A percentile compares a stretch with the other conserved stretches of the same genome.
Conservation (phyloP, 2,113 vertebrate genomes). For the Lamprologus lemairii region DNA sequence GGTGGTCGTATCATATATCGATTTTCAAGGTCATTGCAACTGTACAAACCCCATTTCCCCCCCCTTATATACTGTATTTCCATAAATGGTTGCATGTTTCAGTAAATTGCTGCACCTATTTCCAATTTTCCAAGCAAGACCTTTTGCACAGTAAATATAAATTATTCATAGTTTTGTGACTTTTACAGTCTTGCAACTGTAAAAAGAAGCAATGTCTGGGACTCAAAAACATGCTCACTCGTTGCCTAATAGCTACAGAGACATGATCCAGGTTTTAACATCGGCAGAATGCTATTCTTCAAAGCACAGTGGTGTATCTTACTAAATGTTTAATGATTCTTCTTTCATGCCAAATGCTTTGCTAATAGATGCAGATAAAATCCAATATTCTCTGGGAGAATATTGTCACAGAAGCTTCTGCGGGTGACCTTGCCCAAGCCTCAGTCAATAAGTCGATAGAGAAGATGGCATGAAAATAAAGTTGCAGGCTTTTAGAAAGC, state of each 20-base stretch:
- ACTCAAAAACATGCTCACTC: neutral
- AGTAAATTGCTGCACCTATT: neutral
- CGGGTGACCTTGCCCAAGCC: conserved; percentile 26
- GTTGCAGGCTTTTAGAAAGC: conserved; percentile 14
- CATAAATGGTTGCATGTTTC: neutral
- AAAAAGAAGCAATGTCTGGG: neutral
- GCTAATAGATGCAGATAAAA: conserved; percentile 39
- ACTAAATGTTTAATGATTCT: conserved; percentile 17
- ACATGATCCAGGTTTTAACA: neutral
- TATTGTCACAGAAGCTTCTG: conserved; percentile 38
- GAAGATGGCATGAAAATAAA: conserved; percentile 19
- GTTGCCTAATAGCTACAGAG: neutral
- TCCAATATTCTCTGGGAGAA: conserved; percentile 45
- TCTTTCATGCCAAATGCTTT: conserved; percentile 38
- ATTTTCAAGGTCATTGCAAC: neutral
- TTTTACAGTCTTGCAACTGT: neutral
- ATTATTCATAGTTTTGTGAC: neutral
- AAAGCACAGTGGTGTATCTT: conserved; percentile 17
- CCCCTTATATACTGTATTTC: neutral
- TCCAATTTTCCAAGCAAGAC: neutral
- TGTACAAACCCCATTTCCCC: neutral
- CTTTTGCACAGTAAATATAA: neutral
- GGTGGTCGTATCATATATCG: neutral
- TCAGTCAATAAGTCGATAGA: conserved; percentile 38
- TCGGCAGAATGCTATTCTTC: neutral